These are phyloP conservation scores for Martes martes DNA, from an alignment of 2,113 vertebrate genomes.

Conservation along the genomic window DNA sequence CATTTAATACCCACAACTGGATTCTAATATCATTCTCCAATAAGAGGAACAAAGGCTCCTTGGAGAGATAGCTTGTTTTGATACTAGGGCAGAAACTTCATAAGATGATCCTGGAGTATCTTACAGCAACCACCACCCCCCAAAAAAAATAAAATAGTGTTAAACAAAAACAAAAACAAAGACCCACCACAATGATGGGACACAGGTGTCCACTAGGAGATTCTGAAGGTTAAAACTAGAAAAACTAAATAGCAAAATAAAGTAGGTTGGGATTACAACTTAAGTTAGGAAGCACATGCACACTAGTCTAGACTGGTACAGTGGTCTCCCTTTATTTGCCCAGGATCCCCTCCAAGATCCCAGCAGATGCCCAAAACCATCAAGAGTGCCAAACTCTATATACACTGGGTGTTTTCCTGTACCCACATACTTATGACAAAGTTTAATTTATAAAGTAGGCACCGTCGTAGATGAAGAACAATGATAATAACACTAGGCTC, in stretches of 20 bases:
- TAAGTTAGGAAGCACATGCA: not conserved
- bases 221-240: not conserved
- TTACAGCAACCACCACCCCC: rapidly evolving
- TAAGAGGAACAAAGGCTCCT: too few relatives aligned
- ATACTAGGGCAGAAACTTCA: not conserved
- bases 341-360: too few relatives aligned
- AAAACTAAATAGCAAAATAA: too few relatives aligned
- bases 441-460: not conserved
- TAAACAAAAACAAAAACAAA: not conserved
- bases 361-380: not conserved
- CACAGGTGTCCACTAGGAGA: not conserved
- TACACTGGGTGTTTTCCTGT: too few relatives aligned
- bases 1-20: not conserved
- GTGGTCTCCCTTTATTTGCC: not conserved
- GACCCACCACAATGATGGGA: too few relatives aligned
- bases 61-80: not conserved
- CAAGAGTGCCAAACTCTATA: too few relatives aligned
- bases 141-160: not conserved
- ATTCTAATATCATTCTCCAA: not conserved
- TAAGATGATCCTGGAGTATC: not conserved
- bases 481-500: not conserved
- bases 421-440: not conserved
- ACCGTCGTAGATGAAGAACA: not conserved
- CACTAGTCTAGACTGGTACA: not conserved
- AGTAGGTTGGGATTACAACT: too few relatives aligned